Base-by-base conservation (phyloP, 2,888 invertebrate genomes). In the Stenotaenia linearis region DNA sequence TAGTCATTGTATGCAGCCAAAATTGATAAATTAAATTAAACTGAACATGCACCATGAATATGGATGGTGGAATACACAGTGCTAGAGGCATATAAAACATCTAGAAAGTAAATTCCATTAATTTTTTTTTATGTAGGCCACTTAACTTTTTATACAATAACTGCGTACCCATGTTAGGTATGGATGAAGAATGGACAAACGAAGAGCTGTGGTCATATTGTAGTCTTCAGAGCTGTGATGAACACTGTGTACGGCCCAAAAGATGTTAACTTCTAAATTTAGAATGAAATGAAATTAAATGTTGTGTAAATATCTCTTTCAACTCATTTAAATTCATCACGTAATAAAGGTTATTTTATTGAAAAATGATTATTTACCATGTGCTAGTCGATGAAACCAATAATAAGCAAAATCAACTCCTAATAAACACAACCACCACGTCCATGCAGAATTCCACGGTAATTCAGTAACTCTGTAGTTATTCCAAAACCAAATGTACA, bases 181-280 rank as follows among this genome's bases (percentile, higher is more conserved):
- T 80, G 92, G 92, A 85, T 95, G 94, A 77, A 94, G 86, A 1
- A 92, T 86, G 0, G 94, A 93, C 85, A 95, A 94, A 56, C 95
- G 87, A 78, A 95, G 88, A 0, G 95, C 94, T 4, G 95, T 93
- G 1, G 92, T 91, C 86, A 95, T 89, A 87, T 95, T 95, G 87
- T 93, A 95, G 86, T 95, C 94, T 86, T 95, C 95, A 0, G 94
- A 94, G 82, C 93, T 94, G 84, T 96, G 96, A 85, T 96, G 96
- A 0, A 95, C 94, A 85, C 95, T 95, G 86, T 96, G 96, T 83
- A 93, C 92, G 0, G 93, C 93, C 95, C 95, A 95, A 69, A 95
- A 87, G 83, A 96, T 90, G 84, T 94, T 94, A 45, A 94, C 87
- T 87, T 95, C 95, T 95, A 88, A n/a, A 75, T 28, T 5, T 21